phyloP scores from a whole-genome alignment of 2,888 invertebrate species.

The Nephrotoma appendiculata region DNA sequence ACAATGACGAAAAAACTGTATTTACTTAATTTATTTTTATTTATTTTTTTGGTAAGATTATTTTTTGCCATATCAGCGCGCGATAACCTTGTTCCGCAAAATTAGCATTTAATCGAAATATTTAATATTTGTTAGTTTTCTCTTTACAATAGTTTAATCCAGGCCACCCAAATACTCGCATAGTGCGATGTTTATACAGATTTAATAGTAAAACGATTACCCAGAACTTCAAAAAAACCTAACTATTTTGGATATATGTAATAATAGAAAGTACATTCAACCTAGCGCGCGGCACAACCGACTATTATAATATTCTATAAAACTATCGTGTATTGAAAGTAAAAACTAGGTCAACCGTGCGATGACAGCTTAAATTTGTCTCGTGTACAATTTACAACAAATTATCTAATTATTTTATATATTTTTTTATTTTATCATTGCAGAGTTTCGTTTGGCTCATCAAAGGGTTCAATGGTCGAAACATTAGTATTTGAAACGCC shows the following conservation, averaged over 20 bases:
- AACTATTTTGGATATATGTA: neutral
- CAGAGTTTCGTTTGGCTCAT: slow-evolving; percentile 89
- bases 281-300: neutral
- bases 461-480: slow-evolving; percentile 90
- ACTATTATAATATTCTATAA: neutral
- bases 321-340: neutral
- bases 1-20: neutral
- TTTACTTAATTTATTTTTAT: neutral
- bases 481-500: slow-evolving; percentile 80
- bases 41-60: neutral
- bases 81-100: neutral
- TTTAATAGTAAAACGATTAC: neutral
- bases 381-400: neutral
- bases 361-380: neutral
- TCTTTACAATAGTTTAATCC: neutral
- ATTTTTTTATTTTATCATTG: slow-evolving; percentile 18
- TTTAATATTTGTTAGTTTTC: neutral
- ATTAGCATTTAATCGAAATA: neutral
- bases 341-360: neutral
- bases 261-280: neutral
- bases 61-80: neutral
- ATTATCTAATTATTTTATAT: neutral
- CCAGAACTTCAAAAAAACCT: neutral
- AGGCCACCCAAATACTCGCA: neutral
- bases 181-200: neutral